A percentile compares a stretch with the other conserved stretches of the same genome.
Evolutionary conservation across 2,113 vertebrate genomes (phyloP).

Genomic region (Gadus chalcogrammus): DNA sequence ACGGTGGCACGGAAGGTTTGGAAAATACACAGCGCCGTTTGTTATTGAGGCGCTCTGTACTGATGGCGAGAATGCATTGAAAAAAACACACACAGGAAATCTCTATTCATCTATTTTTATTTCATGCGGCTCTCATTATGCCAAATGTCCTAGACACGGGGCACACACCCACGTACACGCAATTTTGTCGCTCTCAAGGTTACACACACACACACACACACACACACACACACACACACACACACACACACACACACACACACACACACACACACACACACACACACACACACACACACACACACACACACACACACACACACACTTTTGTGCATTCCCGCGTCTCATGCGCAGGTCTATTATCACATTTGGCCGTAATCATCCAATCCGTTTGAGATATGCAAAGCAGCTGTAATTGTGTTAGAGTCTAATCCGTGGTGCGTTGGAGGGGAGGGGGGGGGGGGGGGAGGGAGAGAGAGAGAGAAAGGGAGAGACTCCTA

Average conservation of each 20-base stretch:
- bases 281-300: constrained; percentile 14
- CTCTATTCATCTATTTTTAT: no score
- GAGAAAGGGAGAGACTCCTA: constrained; percentile 54
- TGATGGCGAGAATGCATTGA: neutral
- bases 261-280: neutral
- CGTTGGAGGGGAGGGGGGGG: constrained; percentile 19
- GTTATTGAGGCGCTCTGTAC: neutral
- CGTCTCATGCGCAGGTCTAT: constrained; percentile 59
- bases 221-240: neutral
- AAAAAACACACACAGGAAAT: neutral
- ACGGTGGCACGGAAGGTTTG: neutral
- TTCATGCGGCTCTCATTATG: no score
- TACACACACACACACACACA: constrained; percentile 7
- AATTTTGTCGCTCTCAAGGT: neutral
- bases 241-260: constrained; percentile 16
- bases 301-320: constrained; percentile 7
- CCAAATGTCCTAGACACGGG: no score
- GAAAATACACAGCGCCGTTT: neutral
- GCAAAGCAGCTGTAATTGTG: constrained; percentile 71
- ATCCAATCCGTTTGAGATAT: constrained; percentile 69
- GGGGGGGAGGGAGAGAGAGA: neutral
- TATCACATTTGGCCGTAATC: constrained; percentile 70
- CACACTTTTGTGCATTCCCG: constrained; percentile 13
- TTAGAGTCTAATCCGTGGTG: constrained; percentile 63
- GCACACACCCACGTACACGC: constrained; percentile 6